Base-by-base conservation (phyloP, 2,888 invertebrate species). In the Andrena praecox region DNA sequence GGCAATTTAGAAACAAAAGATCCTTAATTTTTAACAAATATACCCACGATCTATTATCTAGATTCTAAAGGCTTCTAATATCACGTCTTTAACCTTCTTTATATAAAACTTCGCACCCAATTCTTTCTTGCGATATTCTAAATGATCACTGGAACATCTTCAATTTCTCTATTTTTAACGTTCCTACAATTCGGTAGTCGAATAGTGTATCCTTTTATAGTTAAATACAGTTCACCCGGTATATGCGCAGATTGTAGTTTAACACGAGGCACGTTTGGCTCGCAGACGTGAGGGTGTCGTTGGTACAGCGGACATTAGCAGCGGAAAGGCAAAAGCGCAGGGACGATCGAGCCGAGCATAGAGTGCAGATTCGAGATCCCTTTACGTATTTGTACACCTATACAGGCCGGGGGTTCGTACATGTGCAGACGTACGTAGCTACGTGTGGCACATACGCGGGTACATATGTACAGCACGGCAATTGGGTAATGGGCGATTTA, bases 401-500 rank as follows among this genome's bases (percentile, higher is more conserved):
- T 27, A 27, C 56, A 56, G 27, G 10, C 27, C 27, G 7, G n/a
- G 1, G 27, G 54, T 20, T 20, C 63, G 33, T 20, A 10, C 10
- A 29, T 62, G 56, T 59, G 24, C 31, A 59, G 16, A 27, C 48
- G 16, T 59, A 50, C 50, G 29, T 5, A 48, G 54, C 54, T 74
- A 71, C 29, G 70, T 73, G 48, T 52, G 8, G 20, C 50, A 63
- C 50, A 63, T 62, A 71, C 31, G n/a, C 20, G n/a, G 35, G 52
- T 69, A 62, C 52, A 56, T 31, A 35, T 52, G 64, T 62, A n/a
- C 31, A 56, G 29, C 81, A 73, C 68, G 84, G 85, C 89, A 90
- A 90, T 91, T 89, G 90, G 89, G 89, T 90, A 91, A 91, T 91
- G 90, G 91, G 82, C 91, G 89, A 91, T 91, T 91, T 90, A 91